Base-by-base conservation (phyloP, 2,113 vertebrate genomes). In the Zootoca vivipara region DNA sequence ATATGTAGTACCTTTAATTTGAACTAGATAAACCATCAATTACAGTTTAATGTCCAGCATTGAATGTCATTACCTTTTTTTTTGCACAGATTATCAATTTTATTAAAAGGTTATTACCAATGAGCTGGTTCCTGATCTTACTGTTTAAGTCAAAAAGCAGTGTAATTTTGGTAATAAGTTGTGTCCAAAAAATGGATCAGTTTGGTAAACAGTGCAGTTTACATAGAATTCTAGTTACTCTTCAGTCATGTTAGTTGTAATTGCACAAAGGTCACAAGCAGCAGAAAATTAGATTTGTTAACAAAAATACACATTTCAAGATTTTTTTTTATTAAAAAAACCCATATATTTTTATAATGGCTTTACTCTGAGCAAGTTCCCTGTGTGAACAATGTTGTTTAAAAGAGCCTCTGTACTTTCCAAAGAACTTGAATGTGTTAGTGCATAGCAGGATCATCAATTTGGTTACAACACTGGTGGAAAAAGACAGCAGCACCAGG, bases 371-470 rank as follows among this genome's bases (percentile, higher is more conserved):
- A 26, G 96, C 95, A 64, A 10, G 40, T 46, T 75, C 8, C 30
- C 46, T 96, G 95, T 1, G 96, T 90, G 93, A 30, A 97, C 96
- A 91, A 98, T 97, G 74, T 97, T 58, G 69, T 24, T 24, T 58
- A 62, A 56, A 58, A 74, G 18, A 4, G 58, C 58, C 18, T 62
- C 58, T 28, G 3, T 96, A 0, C 96, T 96, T 93, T 97, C 97
- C 83, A 97, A 77, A n/a, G 96, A 15, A 97, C 95, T 0, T 97
- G 95, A 96, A 89, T 15, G 58, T 95, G 96, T 15, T 96, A 96
- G 86, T 97, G 98, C 95, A 98, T 96, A 26, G 97, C 96, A 3
- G 97, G 96, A 7, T 95, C 96, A 7, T 95, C 96, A 0, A 93
- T 95, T 35, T 96, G 93, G 97, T 97, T 35, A 98, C 96, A 67